Evolutionary conservation across 2,797 vertebrate species (phyloP).

Genomic region (Pachyuromys duprasi): DNA sequence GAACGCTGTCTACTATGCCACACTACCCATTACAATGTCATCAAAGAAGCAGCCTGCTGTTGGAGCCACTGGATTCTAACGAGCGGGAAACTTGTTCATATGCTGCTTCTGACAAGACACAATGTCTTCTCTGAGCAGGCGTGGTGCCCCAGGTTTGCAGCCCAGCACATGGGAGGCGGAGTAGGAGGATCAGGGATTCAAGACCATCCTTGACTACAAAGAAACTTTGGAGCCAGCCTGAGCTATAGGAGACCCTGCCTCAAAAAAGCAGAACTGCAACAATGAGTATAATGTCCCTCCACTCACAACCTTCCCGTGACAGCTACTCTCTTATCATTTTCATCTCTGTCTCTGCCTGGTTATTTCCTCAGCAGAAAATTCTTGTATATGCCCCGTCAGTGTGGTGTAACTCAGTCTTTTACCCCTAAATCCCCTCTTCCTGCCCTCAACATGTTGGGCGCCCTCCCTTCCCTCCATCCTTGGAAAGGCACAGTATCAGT

Average conservation of each 20-base stretch:
- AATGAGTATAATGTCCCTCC: neutral
- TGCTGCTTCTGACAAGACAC: neutral
- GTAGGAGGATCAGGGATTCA: neutral
- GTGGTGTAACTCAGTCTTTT: neutral
- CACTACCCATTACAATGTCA: neutral
- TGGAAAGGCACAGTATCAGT: slow-evolving; percentile 28
- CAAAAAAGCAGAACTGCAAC: neutral
- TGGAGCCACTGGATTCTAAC: neutral
- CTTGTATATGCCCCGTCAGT: neutral
- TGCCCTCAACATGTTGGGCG: neutral
- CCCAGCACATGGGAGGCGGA: neutral
- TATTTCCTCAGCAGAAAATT: neutral
- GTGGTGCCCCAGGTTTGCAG: neutral
- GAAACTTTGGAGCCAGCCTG: neutral
- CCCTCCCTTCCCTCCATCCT: neutral
- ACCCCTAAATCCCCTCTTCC: neutral
- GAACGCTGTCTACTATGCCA: neutral
- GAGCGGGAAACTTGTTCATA: neutral
- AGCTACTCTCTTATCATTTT: neutral
- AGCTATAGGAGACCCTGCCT: neutral
- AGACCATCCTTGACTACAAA: neutral
- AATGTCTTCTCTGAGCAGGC: neutral
- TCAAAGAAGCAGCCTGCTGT: neutral
- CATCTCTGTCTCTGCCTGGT: neutral
- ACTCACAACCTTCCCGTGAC: neutral